Base-by-base conservation (phyloP, 2,888 invertebrate genomes). In the Hypselothyrea guttata region DNA sequence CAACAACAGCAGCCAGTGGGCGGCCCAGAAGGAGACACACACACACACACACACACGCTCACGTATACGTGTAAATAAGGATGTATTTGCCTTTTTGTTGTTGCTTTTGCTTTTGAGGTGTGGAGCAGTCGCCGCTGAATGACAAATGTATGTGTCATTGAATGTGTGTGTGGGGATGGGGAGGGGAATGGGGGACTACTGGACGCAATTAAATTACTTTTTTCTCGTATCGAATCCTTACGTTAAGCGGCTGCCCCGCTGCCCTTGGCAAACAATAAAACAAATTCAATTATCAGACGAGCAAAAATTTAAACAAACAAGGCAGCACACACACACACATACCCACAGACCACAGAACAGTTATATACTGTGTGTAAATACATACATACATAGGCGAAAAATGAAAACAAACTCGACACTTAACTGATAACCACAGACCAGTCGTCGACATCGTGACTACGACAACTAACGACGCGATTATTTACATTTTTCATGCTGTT, bases 391-490 rank as follows among this genome's bases (percentile, higher is more conserved):
- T 58, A 59, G 38, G 55, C n/a, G 15, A 54, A 53, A 60, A 68
- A 78, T 52, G 54, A 78, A 83, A 84, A 84, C 79, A 84, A 71
- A 78, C 60, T 64, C 49, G 61, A 68, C 53, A 54, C 55, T 55
- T 27, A 49, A 48, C 85, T 78, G 77, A 78, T 78, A 84, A 78
- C 79, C 83, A 56, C 75, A 82, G 60, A 68, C 56, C 69, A 72
- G 69, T 18, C 48, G 74, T 58, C 58, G 74, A 51, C 59, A 30
- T 71, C 71, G 71, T 71, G 71, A 71, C 71, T 69, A 71, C 74
- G 58, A 73, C 73, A 68, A 71, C 69, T 48, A 53, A 40, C 35
- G 30, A 37, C 37, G 31, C 34, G 45, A 30, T 16, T 41, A 31
- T 28, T 34, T 28, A 13, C 37, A 55, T 11, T 31, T 35, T 4